Percentiles rank a stretch among this genome's conserved stretches.
phyloP scores from a whole-genome alignment of 2,113 vertebrate genomes.

The Ochotona princeps region DNA sequence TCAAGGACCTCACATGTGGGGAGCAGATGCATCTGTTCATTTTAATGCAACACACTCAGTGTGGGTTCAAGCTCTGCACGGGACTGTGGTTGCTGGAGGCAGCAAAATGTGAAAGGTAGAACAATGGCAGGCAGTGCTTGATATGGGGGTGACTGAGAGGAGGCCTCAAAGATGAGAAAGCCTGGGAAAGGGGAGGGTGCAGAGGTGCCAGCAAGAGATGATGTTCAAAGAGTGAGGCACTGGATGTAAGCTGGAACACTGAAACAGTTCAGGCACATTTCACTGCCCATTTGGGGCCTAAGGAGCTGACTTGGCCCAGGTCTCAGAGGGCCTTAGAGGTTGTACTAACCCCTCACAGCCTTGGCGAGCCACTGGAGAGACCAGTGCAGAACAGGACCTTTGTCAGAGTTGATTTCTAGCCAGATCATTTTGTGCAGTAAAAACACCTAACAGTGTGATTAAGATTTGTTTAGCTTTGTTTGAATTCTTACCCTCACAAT shows the following conservation, averaged over 20 bases:
- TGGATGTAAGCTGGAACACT: not conserved
- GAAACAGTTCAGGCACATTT: not conserved
- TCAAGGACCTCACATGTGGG: not conserved
- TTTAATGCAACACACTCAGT: not conserved
- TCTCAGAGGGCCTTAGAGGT: not conserved
- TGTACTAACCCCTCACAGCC: not conserved
- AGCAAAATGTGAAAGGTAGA: not conserved
- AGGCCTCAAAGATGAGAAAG: not conserved
- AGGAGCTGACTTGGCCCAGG: not conserved
- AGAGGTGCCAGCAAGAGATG: not conserved
- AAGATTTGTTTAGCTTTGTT: not conserved
- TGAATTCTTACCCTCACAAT: not conserved
- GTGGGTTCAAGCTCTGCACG: not conserved
- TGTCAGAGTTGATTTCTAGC: constrained; percentile 15
- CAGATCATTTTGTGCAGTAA: not conserved
- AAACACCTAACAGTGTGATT: not conserved
- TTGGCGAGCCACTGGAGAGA: not conserved
- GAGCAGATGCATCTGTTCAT: not conserved
- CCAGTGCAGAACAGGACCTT: not conserved
- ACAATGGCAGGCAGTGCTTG: not conserved
- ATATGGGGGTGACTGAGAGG: not conserved
- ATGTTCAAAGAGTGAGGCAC: not conserved
- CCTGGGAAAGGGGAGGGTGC: not conserved
- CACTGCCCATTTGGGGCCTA: not conserved
- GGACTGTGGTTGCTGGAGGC: not conserved